Base-by-base conservation (phyloP, 2,888 invertebrate genomes). In the Calameuta idolon region DNA sequence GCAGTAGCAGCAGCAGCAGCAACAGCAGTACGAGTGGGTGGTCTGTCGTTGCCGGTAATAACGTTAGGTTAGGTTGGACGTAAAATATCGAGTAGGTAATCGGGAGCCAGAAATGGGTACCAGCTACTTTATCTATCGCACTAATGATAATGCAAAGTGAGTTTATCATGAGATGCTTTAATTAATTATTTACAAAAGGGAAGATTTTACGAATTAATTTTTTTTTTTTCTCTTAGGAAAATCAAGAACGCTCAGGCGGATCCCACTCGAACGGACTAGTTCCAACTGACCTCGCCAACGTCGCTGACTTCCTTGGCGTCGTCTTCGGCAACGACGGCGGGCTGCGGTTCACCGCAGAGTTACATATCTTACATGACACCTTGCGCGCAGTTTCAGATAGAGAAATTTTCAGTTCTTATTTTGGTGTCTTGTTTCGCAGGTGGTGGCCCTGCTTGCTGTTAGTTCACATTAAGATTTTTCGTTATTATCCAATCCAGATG, bases 61-160 rank as follows among this genome's bases (percentile, higher is more conserved):
- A 75, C 55, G 55, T 71, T 74, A 77, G 77, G 77, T 77, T 75
- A 77, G 77, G 74, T 75, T 23, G 69, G 69, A 77, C 75, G 71
- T 77, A 75, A 75, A 77, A 77, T 77, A 75, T 77, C 74, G 77
- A 77, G 77, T 77, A 75, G 69, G 77, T 71, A 40, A 74, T 75
- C 75, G 74, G 34, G 40, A 74, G 40, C 55, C 31, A 75, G 77
- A 75, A 75, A 78, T 12, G 75, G 35, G 35, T 34, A 71, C 73
- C 55, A 73, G 71, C 75, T 68, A 71, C 75, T 55, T 55, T 55
- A 55, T 55, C 55, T 9, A 23, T 55, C 55, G 9, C 23, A 9
- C 55, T 9, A 23, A 55, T 9, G 55, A 55, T 55, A 55, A 55
- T 55, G 9, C 23, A 23, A 23, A 55, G 23, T 55, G 55, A 55